Conservation (phyloP, 2,797 vertebrate genomes). For the Mormyrops boulengeri region DNA sequence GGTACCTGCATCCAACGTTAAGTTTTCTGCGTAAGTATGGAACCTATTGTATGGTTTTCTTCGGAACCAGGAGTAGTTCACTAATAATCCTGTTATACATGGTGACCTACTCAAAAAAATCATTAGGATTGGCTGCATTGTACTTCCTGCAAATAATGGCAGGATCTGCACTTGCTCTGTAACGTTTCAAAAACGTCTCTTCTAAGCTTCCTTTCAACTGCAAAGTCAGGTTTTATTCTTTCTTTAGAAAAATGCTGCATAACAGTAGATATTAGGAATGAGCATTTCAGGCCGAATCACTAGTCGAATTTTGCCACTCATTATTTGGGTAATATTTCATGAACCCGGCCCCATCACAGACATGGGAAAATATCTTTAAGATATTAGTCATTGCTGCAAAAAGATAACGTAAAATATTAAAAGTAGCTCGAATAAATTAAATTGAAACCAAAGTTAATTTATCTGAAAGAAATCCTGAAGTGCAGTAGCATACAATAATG, state of each 20-base stretch:
- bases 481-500: not conserved
- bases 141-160: not conserved
- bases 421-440: not conserved
- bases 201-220: not conserved
- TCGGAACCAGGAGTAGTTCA: not conserved
- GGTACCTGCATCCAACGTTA: conserved; percentile 89
- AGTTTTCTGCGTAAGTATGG: conserved; percentile 86
- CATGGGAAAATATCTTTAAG: not conserved
- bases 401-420: not conserved
- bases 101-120: not conserved
- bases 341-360: not conserved
- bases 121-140: not conserved
- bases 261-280: not conserved
- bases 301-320: not conserved
- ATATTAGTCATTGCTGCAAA: not conserved
- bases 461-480: not conserved
- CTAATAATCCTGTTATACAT: not conserved
- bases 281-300: not conserved
- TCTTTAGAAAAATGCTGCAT: not conserved
- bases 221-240: not conserved
- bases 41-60: not conserved
- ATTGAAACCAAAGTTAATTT: not conserved
- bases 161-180: not conserved
- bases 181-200: not conserved
- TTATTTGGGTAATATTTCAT: not conserved